Evolutionary conservation across 2,888 invertebrate species (phyloP).

Genomic region (Orthosia cruda): DNA sequence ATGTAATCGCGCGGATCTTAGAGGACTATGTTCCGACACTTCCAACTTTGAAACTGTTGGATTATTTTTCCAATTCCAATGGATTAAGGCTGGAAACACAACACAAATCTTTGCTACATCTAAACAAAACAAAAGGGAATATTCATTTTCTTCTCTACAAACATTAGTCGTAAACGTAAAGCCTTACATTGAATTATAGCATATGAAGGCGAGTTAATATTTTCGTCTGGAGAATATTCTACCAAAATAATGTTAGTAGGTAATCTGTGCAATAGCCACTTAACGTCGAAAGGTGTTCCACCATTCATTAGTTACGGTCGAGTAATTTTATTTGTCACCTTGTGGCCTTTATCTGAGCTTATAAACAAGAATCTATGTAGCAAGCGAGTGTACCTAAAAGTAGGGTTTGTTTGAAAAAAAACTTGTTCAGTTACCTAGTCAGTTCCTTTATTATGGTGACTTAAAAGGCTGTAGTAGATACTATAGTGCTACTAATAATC

Average conservation of each 20-base stretch:
- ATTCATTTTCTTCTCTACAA: conserved; percentile 46
- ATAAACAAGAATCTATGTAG: conserved; percentile 38
- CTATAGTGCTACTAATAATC: not conserved
- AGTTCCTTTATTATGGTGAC: not conserved
- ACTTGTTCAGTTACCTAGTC: not conserved
- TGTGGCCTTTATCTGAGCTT: conserved; percentile 40
- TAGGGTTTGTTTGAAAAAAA: conserved; percentile 2
- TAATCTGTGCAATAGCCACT: conserved; percentile 48
- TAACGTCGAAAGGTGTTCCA: conserved; percentile 44
- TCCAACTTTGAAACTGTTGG: conserved; percentile 69
- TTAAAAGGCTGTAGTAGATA: not conserved
- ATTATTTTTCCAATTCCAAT: conserved; percentile 78
- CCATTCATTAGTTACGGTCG: conserved; percentile 56
- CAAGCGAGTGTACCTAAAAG: conserved; percentile 10
- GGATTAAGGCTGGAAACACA: conserved; percentile 73
- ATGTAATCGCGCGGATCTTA: conserved; percentile 50
- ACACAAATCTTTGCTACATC: conserved; percentile 49
- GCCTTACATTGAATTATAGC: conserved; percentile 24
- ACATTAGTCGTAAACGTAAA: conserved; percentile 28
- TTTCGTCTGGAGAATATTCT: conserved; percentile 33
- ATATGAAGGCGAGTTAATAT: conserved; percentile 22
- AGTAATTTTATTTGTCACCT: conserved; percentile 60
- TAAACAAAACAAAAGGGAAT: conserved; percentile 44
- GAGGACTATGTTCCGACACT: conserved; percentile 42
- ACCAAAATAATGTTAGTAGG: conserved; percentile 38